Base-by-base conservation (phyloP, 2,888 invertebrate species). In the Sthenelais limicola region DNA sequence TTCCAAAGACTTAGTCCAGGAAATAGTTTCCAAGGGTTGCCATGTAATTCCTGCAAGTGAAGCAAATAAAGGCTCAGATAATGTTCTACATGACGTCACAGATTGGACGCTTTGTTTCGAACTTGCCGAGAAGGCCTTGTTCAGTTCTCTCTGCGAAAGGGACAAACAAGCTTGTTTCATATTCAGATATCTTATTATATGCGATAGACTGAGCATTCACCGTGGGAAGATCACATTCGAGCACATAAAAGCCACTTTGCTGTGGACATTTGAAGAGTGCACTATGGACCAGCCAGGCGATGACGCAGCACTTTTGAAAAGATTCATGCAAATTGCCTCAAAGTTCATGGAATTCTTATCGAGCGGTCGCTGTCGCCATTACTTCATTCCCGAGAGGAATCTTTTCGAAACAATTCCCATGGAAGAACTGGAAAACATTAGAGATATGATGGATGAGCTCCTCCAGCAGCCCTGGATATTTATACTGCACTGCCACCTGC, bases 131-230 rank as follows among this genome's bases (percentile, higher is more conserved):
- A 62, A 62, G 15, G 1, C 24, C n/a, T 18, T 62, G 4, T 35
- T 62, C 3, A 35, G 43, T 9, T 26, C 35, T 5, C 38, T 62
- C 2, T 38, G 62, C 62, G 26, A 7, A 21, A 26, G 35, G 1
- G 62, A 62, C 35, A 62, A 62, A n/a, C 62, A 62, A 38, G 62
- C 62, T 24, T 18, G 38, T 15, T 62, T 62, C 28, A 3, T 62
- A 26, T 62, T 62, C 62, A 9, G 7, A 9, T 15, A 12, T 12
- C n/a, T n/a, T n/a, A 21, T 62, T 24, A 38, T 62, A 9, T 62
- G 62, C 43, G 62, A 62, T 35, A 35, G 62, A 1, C 12, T 38
- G 1, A 38, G 35, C 15, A 21, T 62, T 5, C 21, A 62, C 24
- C 62, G 38, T 5, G 62, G 62, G 9, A 21, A 38, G 3, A 62